Evolutionary conservation across 2,888 invertebrate genomes (phyloP).

Genomic region (Ophraella communa): DNA sequence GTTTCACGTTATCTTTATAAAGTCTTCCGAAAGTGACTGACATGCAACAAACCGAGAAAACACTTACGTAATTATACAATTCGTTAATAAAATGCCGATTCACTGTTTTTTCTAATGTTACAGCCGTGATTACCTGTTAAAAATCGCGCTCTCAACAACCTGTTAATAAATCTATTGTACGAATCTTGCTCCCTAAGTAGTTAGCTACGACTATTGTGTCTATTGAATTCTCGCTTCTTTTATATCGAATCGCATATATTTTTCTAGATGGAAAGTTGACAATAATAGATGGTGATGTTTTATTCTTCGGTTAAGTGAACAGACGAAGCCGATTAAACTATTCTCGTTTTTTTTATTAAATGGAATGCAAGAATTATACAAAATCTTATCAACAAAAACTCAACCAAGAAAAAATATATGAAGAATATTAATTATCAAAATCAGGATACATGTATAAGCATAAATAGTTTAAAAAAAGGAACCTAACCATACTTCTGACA

Average conservation of each 20-base stretch:
- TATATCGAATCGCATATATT: constrained; percentile 7
- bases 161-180: constrained; percentile 3
- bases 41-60: background rate
- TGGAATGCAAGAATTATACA: too few species aligned
- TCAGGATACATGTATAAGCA: too few species aligned
- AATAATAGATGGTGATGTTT: constrained; percentile 1
- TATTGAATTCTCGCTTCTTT: background rate
- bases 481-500: too few species aligned
- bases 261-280: constrained; percentile 9
- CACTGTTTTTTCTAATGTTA: constrained; percentile 16
- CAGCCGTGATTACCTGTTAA: constrained; percentile 19
- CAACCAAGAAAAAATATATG: too few species aligned
- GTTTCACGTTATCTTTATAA: too few species aligned
- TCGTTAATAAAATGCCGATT: constrained; percentile 18
- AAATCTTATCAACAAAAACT: too few species aligned
- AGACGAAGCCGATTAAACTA: background rate
- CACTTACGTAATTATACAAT: constrained; percentile 14
- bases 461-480: too few species aligned
- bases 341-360: background rate
- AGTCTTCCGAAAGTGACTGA: background rate
- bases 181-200: constrained; percentile 13
- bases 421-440: too few species aligned
- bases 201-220: background rate
- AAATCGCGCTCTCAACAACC: constrained; percentile 5
- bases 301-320: constrained; percentile 8